Conservation (phyloP, 2,797 vertebrate genomes). For the Antennarius maculatus region DNA sequence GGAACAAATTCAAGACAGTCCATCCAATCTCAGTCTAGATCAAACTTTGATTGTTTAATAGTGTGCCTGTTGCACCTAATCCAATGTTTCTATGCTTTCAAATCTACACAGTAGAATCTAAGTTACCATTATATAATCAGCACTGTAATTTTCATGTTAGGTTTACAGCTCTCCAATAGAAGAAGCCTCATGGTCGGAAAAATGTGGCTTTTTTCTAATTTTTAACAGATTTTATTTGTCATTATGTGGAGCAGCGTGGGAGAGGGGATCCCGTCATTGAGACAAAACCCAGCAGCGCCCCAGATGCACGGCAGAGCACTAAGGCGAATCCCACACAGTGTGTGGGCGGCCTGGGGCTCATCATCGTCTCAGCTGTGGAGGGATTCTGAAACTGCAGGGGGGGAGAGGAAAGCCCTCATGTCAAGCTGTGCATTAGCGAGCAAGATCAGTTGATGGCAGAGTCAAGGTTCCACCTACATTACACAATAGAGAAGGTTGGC, state of each 20-base stretch:
- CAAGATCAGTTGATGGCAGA: slow-evolving; percentile 3
- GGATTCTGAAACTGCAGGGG: slow-evolving; percentile 45
- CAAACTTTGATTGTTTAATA: neutral
- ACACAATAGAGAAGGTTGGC: neutral
- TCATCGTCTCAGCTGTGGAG: slow-evolving; percentile 38
- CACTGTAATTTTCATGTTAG: neutral
- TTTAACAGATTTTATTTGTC: slow-evolving; percentile 30
- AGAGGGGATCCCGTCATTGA: slow-evolving; percentile 45
- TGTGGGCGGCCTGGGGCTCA: slow-evolving; percentile 37
- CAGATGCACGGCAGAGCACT: slow-evolving; percentile 11
- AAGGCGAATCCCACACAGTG: slow-evolving; percentile 39
- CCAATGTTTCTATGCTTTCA: neutral
- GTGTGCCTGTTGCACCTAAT: neutral
- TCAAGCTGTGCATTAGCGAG: slow-evolving; percentile 16
- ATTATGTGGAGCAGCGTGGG: slow-evolving; percentile 7
- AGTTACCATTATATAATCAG: neutral
- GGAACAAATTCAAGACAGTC: neutral
- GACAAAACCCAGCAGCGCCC: slow-evolving; percentile 23
- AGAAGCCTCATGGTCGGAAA: no score
- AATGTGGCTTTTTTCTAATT: slow-evolving; percentile 13
- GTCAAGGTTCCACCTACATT: slow-evolving; percentile 18
- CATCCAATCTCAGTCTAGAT: neutral
- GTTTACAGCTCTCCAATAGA: slow-evolving; percentile 5
- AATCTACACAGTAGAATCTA: neutral
- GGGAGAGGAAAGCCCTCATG: slow-evolving; percentile 53